phyloP scores from a whole-genome alignment of 2,113 vertebrate species.

The Odocoileus virginianus region DNA sequence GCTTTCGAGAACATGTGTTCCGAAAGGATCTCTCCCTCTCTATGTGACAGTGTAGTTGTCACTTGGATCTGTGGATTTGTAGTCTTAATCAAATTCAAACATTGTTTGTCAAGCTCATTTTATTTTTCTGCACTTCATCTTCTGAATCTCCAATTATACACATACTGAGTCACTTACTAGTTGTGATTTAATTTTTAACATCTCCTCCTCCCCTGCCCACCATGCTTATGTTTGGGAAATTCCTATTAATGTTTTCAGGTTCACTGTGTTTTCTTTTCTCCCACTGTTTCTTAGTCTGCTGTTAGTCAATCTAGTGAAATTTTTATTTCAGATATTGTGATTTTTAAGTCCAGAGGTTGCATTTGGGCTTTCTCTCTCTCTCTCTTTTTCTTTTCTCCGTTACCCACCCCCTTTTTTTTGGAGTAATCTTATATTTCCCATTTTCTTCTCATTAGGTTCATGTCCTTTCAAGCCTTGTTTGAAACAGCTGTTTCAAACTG shows the following conservation, averaged over 20 bases:
- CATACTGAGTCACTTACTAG: not conserved
- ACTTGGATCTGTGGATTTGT: not conserved
- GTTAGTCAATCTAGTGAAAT: not conserved
- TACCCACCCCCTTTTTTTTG: not conserved
- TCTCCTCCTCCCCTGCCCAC: not conserved
- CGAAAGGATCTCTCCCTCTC: not conserved
- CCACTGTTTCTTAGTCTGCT: not conserved
- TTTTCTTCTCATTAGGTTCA: not conserved
- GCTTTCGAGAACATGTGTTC: not conserved
- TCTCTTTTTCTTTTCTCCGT: rapidly evolving
- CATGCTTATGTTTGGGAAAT: not conserved
- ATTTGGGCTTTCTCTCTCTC: not conserved
- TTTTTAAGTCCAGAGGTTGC: not conserved
- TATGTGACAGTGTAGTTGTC: not conserved
- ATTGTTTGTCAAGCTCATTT: not conserved
- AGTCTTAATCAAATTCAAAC: not conserved
- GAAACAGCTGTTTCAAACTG: not conserved
- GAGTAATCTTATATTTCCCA: not conserved
- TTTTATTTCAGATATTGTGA: not conserved
- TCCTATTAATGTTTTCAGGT: not conserved
- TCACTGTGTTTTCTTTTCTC: conserved; percentile 9
- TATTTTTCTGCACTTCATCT: not conserved
- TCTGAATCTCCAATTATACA: not conserved
- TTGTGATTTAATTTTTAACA: not conserved
- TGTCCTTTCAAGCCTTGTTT: not conserved